A percentile compares a stretch with the other conserved stretches of the same genome.
Conservation (phyloP, 1,140 invertebrate species). For the Phymorhynchus buccinoides region DNA sequence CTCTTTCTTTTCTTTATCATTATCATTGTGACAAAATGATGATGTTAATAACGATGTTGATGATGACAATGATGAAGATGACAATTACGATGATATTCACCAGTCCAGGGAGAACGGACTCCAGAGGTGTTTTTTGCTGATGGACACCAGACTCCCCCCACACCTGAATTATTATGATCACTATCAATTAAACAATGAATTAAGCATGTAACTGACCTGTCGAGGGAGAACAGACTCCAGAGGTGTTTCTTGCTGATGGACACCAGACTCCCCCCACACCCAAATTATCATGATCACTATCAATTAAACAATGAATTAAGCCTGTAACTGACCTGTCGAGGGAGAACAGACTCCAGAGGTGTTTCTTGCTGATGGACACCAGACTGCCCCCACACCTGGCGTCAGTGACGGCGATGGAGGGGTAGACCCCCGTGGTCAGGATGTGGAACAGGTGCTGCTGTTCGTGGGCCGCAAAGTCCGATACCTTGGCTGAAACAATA, state of each 20-base stretch:
- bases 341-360: slow-evolving; percentile 71
- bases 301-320: no score
- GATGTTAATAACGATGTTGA: no score
- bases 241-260: slow-evolving; percentile 72
- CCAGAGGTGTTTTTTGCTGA: slow-evolving; percentile 73
- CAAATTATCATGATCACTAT: no score
- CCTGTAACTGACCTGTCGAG: slow-evolving; percentile 70
- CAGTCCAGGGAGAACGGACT: slow-evolving; percentile 69
- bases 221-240: slow-evolving; percentile 70
- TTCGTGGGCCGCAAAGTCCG: slow-evolving; percentile 52
- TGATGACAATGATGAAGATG: no score
- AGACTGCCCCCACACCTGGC: slow-evolving; percentile 69
- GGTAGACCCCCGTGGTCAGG: slow-evolving; percentile 70
- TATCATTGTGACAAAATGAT: no score
- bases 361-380: slow-evolving; percentile 71
- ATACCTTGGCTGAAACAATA: slow-evolving; percentile 46
- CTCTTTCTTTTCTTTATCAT: no score
- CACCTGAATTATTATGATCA: no score
- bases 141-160: slow-evolving; percentile 67
- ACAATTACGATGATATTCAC: no score
- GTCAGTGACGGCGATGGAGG: slow-evolving; percentile 69
- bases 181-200: no score
- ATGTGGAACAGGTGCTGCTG: slow-evolving; percentile 69
- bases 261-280: no score
- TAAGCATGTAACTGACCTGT: slow-evolving; percentile 71